Evolutionary conservation across 2,113 vertebrate genomes (phyloP).

Genomic region (Trogon melanurus): DNA sequence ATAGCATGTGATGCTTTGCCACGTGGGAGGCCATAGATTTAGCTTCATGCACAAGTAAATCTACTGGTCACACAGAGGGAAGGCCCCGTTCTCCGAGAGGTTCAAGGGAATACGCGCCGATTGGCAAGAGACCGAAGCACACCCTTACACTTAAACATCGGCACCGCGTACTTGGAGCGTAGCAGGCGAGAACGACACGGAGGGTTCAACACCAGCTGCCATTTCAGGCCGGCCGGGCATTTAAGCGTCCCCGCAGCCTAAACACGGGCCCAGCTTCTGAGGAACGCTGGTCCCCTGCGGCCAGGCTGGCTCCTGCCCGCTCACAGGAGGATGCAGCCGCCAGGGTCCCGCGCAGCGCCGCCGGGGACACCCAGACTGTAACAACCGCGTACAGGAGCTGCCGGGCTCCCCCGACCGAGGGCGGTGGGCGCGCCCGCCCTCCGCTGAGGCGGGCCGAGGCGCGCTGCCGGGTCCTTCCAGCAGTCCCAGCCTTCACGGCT

Average conservation of each 20-base stretch:
- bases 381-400: not conserved
- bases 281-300: rapidly evolving
- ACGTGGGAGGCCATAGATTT: not conserved
- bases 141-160: rapidly evolving
- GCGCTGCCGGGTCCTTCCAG: not conserved
- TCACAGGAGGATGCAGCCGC: too few relatives aligned
- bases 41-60: not conserved
- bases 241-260: rapidly evolving
- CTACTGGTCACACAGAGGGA: rapidly evolving
- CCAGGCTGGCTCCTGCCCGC: not conserved
- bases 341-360: rapidly evolving
- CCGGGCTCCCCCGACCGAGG: too few relatives aligned
- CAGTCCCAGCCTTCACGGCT: too few relatives aligned
- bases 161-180: rapidly evolving
- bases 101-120: rapidly evolving
- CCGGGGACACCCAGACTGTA: rapidly evolving
- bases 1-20: not conserved
- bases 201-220: rapidly evolving
- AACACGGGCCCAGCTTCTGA: rapidly evolving
- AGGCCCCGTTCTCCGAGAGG: not conserved
- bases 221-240: rapidly evolving
- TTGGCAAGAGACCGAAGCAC: rapidly evolving
- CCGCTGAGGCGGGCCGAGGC: too few relatives aligned
- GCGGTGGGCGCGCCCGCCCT: too few relatives aligned
- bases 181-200: rapidly evolving